Base-by-base conservation (phyloP, 1,140 invertebrate genomes). In the Physella acuta region DNA sequence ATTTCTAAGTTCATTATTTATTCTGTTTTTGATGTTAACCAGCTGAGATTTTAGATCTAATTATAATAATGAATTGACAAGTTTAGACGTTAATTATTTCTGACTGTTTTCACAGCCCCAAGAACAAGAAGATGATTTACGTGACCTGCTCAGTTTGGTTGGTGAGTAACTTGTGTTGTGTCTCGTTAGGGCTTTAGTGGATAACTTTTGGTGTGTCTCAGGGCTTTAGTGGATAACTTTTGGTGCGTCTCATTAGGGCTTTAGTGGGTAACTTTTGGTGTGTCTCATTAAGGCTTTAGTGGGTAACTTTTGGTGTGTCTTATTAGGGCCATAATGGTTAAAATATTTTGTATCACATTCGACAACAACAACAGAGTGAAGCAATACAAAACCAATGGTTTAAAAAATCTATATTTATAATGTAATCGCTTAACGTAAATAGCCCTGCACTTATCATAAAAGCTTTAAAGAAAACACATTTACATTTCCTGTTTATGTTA, bases 81-180 rank as follows among this genome's bases (percentile, higher is more conserved):
- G n/a, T n/a, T n/a, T n/a, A n/a, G n/a, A n/a, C n/a, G n/a, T n/a
- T n/a, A n/a, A n/a, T n/a, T n/a, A n/a, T n/a, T n/a, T n/a, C n/a
- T n/a, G n/a, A n/a, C n/a, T n/a, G n/a, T 24, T 28, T 55, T 28
- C n/a, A 11, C 56, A 59, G 56, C 11, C 14, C 14, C 56, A 11
- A 33, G 56, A 59, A 20, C 56, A 59, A 36, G 56, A 59, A n/a
- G 33, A 59, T 34, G 56, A 59, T 34, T 33, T 59, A 2, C 31
- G 33, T 31, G 56, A 59, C 33, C 28, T 59, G 4, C 56, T 59
- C 28, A 59, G 36, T 33, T 59, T 59, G n/a, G 56, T 59, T 17
- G 20, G 56, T 59, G n/a, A 59, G 56, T 59, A 59, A 8, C n/a
- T 11, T 44, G 39, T 44, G 39, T 20, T 44, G 39, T 44, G 8